phyloP scores from a whole-genome alignment of 1,140 invertebrate genomes.

The Colletes gigas region DNA sequence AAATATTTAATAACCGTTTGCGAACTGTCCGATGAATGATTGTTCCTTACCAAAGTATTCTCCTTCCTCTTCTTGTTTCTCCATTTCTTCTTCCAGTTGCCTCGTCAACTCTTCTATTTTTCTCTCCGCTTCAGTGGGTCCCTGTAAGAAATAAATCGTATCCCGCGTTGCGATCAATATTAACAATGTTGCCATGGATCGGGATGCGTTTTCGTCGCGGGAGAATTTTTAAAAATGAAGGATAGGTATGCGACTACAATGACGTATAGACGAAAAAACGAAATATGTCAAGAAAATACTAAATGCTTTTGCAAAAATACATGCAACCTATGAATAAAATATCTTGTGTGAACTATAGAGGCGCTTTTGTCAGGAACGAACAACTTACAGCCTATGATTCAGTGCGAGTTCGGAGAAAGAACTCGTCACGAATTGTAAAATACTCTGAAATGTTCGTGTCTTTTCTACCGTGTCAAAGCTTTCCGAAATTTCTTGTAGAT shows the following conservation, averaged over 20 bases:
- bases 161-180: conserved; percentile 22
- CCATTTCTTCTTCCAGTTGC: conserved; percentile 96
- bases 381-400: conserved; percentile 58
- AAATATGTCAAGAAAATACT: not conserved
- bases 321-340: conserved; percentile 47
- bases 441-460: not conserved
- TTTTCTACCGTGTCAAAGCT: not conserved
- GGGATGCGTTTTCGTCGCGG: conserved; percentile 14
- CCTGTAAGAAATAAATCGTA: conserved; percentile 79
- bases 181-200: conserved; percentile 15
- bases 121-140: conserved; percentile 93
- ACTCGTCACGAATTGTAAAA: conserved; percentile 37
- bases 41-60: conserved; percentile 95
- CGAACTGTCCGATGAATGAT: not conserved
- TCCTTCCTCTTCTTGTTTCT: conserved; percentile 95
- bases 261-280: not conserved
- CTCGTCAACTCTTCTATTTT: conserved; percentile 95
- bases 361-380: conserved; percentile 24
- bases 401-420: conserved; percentile 43
- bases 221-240: not conserved
- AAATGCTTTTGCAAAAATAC: conserved; percentile 13
- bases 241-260: conserved; percentile 3
- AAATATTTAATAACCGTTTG: conserved; percentile 9
- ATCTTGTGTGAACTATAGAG: conserved; percentile 22
- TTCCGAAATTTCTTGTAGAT: not conserved